Percentiles rank a stretch among this genome's conserved stretches.
Conservation (phyloP, 2,888 invertebrate species). For the Neocrepidodera transversa region DNA sequence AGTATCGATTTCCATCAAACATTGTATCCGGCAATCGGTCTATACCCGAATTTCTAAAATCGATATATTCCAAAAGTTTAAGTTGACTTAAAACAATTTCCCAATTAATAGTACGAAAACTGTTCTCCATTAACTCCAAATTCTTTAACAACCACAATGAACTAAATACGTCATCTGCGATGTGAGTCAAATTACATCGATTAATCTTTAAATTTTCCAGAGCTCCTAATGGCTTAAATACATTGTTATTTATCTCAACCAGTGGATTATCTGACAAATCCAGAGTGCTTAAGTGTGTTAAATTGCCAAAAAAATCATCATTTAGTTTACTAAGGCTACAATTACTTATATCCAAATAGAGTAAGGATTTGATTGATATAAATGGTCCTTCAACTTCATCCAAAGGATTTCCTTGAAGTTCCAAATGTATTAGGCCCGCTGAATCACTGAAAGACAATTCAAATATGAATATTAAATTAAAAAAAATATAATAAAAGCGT, state of each 20-base stretch:
- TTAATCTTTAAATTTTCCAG: slow-evolving; percentile 72
- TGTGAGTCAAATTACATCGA: slow-evolving; percentile 68
- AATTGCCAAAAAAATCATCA: slow-evolving; percentile 70
- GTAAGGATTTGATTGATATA: slow-evolving; percentile 69
- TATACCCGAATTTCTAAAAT: slow-evolving; percentile 69
- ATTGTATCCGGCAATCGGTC: slow-evolving; percentile 69
- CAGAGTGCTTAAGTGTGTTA: slow-evolving; percentile 71
- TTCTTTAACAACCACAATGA: slow-evolving; percentile 68
- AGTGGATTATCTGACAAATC: slow-evolving; percentile 75
- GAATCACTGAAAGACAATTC: slow-evolving; percentile 65
- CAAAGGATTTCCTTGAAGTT: slow-evolving; percentile 73
- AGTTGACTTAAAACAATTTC: slow-evolving; percentile 68
- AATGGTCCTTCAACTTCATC: slow-evolving; percentile 70
- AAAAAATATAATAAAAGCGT: too few species aligned
- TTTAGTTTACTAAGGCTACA: slow-evolving; percentile 69
- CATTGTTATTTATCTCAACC: slow-evolving; percentile 64
- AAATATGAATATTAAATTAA: background rate
- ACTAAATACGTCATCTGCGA: slow-evolving; percentile 66
- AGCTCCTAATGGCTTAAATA: slow-evolving; percentile 70
- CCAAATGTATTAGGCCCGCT: slow-evolving; percentile 72
- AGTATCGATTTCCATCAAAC: slow-evolving; percentile 70
- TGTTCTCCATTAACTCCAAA: slow-evolving; percentile 71
- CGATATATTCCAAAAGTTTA: slow-evolving; percentile 68
- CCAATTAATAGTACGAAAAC: slow-evolving; percentile 68
- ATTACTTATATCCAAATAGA: slow-evolving; percentile 72